Base-by-base conservation (phyloP, 2,888 invertebrate species). In the Athrips mouffetella region DNA sequence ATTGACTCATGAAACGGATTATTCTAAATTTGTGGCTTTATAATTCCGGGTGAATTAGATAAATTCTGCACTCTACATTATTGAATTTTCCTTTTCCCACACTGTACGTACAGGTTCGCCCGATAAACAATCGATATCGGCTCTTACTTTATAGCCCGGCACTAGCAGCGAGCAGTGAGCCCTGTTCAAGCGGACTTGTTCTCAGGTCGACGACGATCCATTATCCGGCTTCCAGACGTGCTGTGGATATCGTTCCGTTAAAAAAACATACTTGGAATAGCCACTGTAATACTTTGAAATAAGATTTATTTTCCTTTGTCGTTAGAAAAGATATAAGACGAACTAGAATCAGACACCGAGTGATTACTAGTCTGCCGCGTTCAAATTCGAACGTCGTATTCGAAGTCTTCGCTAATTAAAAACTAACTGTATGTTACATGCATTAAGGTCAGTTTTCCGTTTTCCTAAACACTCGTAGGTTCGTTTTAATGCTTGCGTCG, bases 311-410 rank as follows among this genome's bases (percentile, higher is more conserved):
- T 59, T 78, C 30, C 53, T 50, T 50, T 61, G 57, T 8, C 40
- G 16, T 20, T 35, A 31, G 48, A 39, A 50, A 61, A 61, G 60
- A 65, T 76, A 76, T 86, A 86, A 74, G 79, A 69, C 84, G 63
- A 73, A 76, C 73, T 80, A 77, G 82, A 79, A 78, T 73, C 76
- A 71, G 73, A 79, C 77, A 75, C 75, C 78, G 76, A 84, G 80
- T 87, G 88, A 88, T 87, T 87, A 87, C 86, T 80, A 82, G 81
- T 74, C 79, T 75, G 70, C 68, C 70, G 62, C 70, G 74, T 73
- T 76, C 62, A 71, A 67, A 67, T 63, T 70, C 67, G 67, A 84
- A 84, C 72, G 80, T 65, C 78, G 72, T 80, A 84, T 74, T 73
- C 65, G 70, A 60, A 54, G 33, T 33, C 44, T 23, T 39, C 45